Percentiles rank a stretch among this genome's conserved stretches.
These are phyloP conservation scores for Propithecus perrieri DNA, from an alignment of 2,797 vertebrate genomes.

Conservation along the genomic window DNA sequence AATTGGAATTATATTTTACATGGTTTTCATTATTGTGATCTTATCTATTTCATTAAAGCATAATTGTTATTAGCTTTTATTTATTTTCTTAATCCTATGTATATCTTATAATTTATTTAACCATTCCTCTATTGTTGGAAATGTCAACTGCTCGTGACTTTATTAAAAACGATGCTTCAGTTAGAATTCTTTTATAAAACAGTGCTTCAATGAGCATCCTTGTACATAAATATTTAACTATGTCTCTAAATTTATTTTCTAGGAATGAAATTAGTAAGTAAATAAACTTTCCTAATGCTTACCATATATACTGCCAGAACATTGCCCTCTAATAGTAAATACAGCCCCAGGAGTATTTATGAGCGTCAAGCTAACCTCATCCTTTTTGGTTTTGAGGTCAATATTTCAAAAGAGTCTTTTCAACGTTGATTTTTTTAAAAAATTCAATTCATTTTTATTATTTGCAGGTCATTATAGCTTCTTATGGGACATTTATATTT, in stretches of 20 bases:
- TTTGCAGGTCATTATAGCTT: neutral
- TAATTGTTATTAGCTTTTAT: slow-evolving; percentile 42
- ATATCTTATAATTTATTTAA: slow-evolving; percentile 39
- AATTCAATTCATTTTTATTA: neutral
- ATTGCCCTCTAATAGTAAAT: neutral
- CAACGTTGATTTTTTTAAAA: neutral
- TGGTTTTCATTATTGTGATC: slow-evolving; percentile 14
- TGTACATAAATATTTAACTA: slow-evolving; percentile 9
- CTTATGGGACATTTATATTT: neutral
- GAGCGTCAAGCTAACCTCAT: neutral
- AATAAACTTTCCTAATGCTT: slow-evolving; percentile 31
- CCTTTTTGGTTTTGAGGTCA: neutral
- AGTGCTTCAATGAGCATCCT: neutral
- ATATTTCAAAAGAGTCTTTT: neutral
- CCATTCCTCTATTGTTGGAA: neutral
- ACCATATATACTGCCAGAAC: neutral
- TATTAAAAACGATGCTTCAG: slow-evolving; percentile 32
- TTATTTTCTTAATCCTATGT: slow-evolving; percentile 32
- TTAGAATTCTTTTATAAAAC: neutral
- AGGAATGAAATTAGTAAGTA: slow-evolving; percentile 20
- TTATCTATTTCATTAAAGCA: slow-evolving; percentile 36
- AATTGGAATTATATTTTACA: slow-evolving; percentile 57
- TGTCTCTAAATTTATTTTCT: slow-evolving; percentile 15
- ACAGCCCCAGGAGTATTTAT: neutral
- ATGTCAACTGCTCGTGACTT: slow-evolving; percentile 22